phyloP scores from a whole-genome alignment of 2,113 vertebrate species.

The Myrmecobius fasciatus region DNA sequence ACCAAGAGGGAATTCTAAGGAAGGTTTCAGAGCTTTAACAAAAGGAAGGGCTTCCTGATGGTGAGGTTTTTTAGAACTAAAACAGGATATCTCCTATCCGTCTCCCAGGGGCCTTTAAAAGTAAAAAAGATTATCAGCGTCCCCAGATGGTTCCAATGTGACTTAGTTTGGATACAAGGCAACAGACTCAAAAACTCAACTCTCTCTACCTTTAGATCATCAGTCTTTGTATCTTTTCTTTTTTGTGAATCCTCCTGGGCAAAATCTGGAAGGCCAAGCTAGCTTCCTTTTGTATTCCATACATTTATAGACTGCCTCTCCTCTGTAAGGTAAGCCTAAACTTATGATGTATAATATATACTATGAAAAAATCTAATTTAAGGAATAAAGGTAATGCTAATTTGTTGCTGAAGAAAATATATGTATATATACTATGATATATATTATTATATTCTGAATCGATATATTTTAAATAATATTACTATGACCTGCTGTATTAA shows the following conservation, averaged over 20 bases:
- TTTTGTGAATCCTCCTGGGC: background rate
- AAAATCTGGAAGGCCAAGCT: background rate
- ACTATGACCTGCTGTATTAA: no score
- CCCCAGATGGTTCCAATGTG: background rate
- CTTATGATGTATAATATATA: no score
- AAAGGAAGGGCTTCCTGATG: slow-evolving; percentile 64
- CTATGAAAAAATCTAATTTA: no score
- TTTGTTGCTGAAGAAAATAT: no score
- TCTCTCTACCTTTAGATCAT: background rate
- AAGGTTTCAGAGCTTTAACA: slow-evolving; percentile 38
- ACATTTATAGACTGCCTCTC: background rate
- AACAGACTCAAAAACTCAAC: background rate
- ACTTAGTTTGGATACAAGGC: background rate
- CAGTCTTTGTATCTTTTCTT: background rate
- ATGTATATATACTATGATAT: no score
- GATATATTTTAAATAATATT: no score
- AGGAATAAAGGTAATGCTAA: no score
- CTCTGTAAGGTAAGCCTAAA: no score
- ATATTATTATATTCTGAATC: no score
- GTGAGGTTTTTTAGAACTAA: background rate
- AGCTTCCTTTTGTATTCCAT: background rate
- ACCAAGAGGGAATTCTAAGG: slow-evolving; percentile 51
- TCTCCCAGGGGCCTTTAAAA: background rate
- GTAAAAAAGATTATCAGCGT: background rate
- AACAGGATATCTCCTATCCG: slow-evolving; percentile 64